A percentile compares a stretch with the other conserved stretches of the same genome.
Conservation (phyloP, 2,113 vertebrate species). For the Ptilorrhoa leucosticta region DNA sequence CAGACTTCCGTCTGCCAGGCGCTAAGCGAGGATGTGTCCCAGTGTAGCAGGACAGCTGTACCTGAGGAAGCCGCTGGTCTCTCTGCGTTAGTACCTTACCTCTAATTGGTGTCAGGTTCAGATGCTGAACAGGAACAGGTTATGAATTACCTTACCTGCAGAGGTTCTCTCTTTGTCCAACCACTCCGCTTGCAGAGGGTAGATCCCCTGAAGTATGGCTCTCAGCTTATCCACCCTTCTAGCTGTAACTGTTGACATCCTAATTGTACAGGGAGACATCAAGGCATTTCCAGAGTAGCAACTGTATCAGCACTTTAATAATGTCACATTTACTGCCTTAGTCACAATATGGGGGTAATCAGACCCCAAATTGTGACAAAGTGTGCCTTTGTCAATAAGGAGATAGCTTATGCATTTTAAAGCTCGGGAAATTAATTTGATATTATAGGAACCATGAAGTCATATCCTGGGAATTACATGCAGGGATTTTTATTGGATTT, state of each 20-base stretch:
- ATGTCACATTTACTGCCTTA: background rate
- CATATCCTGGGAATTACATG: background rate
- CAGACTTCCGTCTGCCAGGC: background rate
- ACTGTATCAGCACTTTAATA: background rate
- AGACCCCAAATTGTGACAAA: background rate
- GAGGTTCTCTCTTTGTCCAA: background rate
- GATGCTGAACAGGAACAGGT: background rate
- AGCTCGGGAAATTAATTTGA: background rate
- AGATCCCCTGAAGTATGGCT: background rate
- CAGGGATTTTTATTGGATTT: constrained; percentile 26
- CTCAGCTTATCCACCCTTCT: background rate
- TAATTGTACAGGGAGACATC: background rate
- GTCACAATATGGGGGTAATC: background rate
- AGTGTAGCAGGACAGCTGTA: background rate
- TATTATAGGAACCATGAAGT: background rate
- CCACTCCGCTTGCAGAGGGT: background rate
- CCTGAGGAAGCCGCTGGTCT: background rate
- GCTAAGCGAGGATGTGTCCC: background rate
- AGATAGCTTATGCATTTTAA: background rate
- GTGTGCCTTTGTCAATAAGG: background rate
- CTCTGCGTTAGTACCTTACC: background rate
- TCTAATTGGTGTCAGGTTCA: background rate
- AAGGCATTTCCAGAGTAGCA: background rate
- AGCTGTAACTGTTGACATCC: background rate
- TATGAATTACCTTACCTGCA: background rate